Evolutionary conservation across 2,113 vertebrate genomes (phyloP).

Genomic region (Eclectus roratus): DNA sequence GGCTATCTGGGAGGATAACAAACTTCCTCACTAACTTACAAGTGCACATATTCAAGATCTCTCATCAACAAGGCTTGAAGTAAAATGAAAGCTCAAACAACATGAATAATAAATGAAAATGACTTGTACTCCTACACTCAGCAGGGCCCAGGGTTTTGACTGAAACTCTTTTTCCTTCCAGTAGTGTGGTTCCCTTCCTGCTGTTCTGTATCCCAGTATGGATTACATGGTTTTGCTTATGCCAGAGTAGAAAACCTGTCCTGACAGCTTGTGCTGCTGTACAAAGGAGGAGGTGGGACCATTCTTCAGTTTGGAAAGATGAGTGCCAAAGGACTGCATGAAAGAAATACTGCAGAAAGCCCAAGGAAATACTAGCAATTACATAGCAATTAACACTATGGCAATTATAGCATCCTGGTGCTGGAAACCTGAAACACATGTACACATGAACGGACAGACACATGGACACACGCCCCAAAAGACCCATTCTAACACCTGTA

Average conservation of each 20-base stretch:
- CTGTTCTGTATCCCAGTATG: neutral
- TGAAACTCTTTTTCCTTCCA: neutral
- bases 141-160: neutral
- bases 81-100: slow-evolving; percentile 27
- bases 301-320: neutral
- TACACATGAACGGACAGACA: neutral
- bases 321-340: neutral
- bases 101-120: slow-evolving; percentile 22
- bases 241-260: neutral
- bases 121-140: neutral
- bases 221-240: neutral
- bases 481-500: neutral
- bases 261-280: neutral
- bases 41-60: neutral
- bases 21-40: slow-evolving; percentile 1
- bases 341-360: neutral
- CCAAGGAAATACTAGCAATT: neutral
- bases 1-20: neutral
- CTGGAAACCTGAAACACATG: neutral
- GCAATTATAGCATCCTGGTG: neutral
- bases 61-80: neutral
- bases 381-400: neutral
- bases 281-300: neutral
- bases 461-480: neutral
- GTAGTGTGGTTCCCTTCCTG: neutral